Evolutionary conservation across 2,888 invertebrate species (phyloP).

Genomic region (Xestobium rufovillosum): DNA sequence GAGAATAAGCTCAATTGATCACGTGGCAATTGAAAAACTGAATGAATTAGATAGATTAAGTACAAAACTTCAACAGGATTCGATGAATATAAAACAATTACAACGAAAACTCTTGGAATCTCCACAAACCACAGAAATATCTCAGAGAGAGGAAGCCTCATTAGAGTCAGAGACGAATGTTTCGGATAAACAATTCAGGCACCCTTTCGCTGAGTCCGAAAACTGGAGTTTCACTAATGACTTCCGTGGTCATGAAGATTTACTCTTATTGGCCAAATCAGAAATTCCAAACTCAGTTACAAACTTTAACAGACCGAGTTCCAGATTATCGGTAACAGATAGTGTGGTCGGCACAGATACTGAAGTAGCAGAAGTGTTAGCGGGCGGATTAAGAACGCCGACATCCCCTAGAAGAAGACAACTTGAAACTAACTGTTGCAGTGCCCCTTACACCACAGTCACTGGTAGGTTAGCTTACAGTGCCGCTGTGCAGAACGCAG

Average conservation of each 20-base stretch:
- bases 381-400: constrained; percentile 44
- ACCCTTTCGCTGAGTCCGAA: constrained; percentile 56
- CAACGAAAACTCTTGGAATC: constrained; percentile 63
- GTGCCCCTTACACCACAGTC: constrained; percentile 57
- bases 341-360: constrained; percentile 55
- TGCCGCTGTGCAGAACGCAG: constrained; percentile 58
- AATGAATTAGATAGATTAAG: constrained; percentile 71
- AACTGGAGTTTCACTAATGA: constrained; percentile 63
- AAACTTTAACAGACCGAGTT: constrained; percentile 50
- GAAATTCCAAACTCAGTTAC: constrained; percentile 44
- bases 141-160: constrained; percentile 51
- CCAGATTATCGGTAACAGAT: constrained; percentile 56
- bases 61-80: constrained; percentile 69
- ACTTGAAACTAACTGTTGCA: constrained; percentile 49
- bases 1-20: constrained; percentile 67
- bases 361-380: constrained; percentile 54
- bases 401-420: constrained; percentile 53
- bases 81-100: constrained; percentile 67
- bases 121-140: constrained; percentile 47
- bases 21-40: constrained; percentile 69
- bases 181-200: constrained; percentile 62
- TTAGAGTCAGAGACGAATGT: constrained; percentile 57
- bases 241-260: constrained; percentile 54
- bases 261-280: constrained; percentile 46
- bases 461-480: constrained; percentile 60